Conservation (phyloP, 2,113 vertebrate genomes). For the Platysteira castanea region DNA sequence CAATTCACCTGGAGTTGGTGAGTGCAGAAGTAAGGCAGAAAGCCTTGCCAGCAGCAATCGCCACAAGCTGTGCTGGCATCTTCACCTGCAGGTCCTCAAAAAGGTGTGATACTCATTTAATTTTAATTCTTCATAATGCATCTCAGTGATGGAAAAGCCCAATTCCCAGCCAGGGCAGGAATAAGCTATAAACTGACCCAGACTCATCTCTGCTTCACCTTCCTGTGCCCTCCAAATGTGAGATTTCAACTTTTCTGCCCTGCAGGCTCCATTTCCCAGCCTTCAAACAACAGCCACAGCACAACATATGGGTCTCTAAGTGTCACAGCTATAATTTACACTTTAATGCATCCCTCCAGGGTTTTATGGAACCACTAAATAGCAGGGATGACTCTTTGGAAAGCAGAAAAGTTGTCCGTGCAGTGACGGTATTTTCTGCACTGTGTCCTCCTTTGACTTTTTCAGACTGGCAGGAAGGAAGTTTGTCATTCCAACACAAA, state of each 20-base stretch:
- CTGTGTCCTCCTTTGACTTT: neutral
- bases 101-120: neutral
- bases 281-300: neutral
- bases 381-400: neutral
- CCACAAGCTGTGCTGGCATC: neutral
- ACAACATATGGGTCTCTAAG: neutral
- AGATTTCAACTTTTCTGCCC: neutral
- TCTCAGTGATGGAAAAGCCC: neutral
- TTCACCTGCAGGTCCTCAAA: neutral
- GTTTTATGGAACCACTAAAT: neutral
- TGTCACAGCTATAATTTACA: neutral
- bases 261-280: neutral
- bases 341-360: neutral
- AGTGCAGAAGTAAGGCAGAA: neutral
- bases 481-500: neutral
- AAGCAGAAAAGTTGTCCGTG: neutral
- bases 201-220: neutral
- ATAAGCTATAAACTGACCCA: neutral
- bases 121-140: neutral
- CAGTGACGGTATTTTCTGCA: neutral
- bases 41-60: neutral
- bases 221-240: neutral
- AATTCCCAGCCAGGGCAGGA: neutral
- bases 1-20: neutral
- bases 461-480: neutral